A percentile compares a stretch with the other conserved stretches of the same genome.
Conservation (phyloP, 1,140 invertebrate species). For the Drosophila virilis region DNA sequence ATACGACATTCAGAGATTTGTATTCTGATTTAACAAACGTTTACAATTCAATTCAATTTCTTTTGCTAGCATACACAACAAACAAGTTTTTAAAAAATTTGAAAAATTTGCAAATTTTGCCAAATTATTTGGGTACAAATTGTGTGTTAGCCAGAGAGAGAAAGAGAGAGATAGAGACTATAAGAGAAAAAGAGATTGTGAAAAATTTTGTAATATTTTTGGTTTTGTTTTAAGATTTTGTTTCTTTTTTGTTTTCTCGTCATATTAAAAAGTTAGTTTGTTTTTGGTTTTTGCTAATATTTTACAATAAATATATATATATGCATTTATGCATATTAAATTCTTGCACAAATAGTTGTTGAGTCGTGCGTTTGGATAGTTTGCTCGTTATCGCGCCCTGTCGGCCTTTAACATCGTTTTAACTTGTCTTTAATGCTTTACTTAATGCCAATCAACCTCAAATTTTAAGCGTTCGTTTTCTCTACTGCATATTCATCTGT, state of each 20-base stretch:
- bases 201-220: slow-evolving; percentile 53
- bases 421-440: slow-evolving; percentile 65
- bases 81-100: slow-evolving; percentile 67
- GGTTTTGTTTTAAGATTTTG: slow-evolving; percentile 28
- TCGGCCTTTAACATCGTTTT: slow-evolving; percentile 80
- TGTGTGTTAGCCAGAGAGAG: slow-evolving; percentile 41
- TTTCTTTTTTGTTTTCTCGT: slow-evolving; percentile 39
- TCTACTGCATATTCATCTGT: slow-evolving; percentile 73
- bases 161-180: too few species aligned
- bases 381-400: slow-evolving; percentile 79
- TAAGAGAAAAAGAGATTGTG: slow-evolving; percentile 56
- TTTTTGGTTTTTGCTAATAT: slow-evolving; percentile 62
- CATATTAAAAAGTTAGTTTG: slow-evolving; percentile 54
- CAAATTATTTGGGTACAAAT: slow-evolving; percentile 54
- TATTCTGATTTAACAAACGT: slow-evolving; percentile 10
- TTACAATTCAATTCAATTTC: not conserved
- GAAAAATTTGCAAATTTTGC: slow-evolving; percentile 20
- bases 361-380: slow-evolving; percentile 42
- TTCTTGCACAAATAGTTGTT: slow-evolving; percentile 62
- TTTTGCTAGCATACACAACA: slow-evolving; percentile 72
- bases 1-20: slow-evolving; percentile 54
- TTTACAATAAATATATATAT: slow-evolving; percentile 68
- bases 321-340: slow-evolving; percentile 46
- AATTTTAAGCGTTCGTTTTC: slow-evolving; percentile 82
- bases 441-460: slow-evolving; percentile 83